Evolutionary conservation across 1,140 invertebrate genomes (phyloP), one percentile per base, ranked within the genome.

Genomic region (Drosophila pachea): DNA sequence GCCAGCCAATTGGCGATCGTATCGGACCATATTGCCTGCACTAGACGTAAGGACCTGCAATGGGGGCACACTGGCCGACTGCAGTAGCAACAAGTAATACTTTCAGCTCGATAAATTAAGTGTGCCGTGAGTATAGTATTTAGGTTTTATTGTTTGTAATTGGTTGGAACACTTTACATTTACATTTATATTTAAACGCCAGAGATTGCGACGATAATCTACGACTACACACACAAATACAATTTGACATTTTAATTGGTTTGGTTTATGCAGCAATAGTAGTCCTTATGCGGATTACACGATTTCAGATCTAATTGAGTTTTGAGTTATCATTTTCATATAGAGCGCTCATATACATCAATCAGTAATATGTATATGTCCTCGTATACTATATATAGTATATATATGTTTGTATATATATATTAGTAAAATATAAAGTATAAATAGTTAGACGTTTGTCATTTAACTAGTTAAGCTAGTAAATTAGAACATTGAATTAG

Each of bases 101-200:
- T 42, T 33, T 32, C 7, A 8, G 16, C 9, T 4, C 11, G 9
- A 43, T 42, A 43, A 43, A 43, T 55, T 32, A 9, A 9, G n/a
- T 6, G 7, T 40, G 47, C 12, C 8, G 5, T 49, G 54, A 62
- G 64, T 73, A 63, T 83, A 76, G 76, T 84, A 72, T 75, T 83
- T 72, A 79, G 76, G 71, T 65, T 83, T 83, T 86, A 83, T 83
- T 83, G 59, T 83, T 65, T 84, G 62, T 76, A 78, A 83, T 83
- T 79, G 66, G 68, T 76, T 83, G 76, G 81, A 83, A 83, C 79
- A 83, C 79, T 83, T 83, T 83, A 83, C 81, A 83, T 78, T 78
- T 78, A 78, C 62, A 78, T 84, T 76, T 75, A 73, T 69, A 86
- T 78, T 74, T 79, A 76, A 76, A 70, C 81, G 76, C 63, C 73